Evolutionary conservation across 35 echinoderm and acorn worm species (phyloP).

Genomic region (Anneissia japonica): DNA sequence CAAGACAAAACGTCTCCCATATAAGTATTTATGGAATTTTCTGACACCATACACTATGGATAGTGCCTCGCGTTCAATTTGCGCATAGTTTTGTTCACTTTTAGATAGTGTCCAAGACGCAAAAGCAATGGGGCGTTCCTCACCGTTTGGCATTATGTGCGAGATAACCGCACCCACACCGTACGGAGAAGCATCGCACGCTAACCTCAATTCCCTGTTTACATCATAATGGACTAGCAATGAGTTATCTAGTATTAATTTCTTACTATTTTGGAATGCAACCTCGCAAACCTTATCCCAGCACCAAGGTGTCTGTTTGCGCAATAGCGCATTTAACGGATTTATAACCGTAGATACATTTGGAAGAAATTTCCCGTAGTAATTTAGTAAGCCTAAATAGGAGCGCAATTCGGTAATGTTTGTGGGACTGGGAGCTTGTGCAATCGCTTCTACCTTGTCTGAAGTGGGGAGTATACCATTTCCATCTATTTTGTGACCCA

Average conservation of each 20-base stretch:
- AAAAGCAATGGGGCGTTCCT: slow-evolving; percentile 28
- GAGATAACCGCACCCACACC: slow-evolving; percentile 47
- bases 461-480: slow-evolving; percentile 27
- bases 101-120: slow-evolving; percentile 26
- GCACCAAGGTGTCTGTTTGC: slow-evolving; percentile 19
- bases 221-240: slow-evolving; percentile 39
- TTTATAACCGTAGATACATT: slow-evolving; percentile 16
- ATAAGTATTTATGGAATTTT: slow-evolving; percentile 39
- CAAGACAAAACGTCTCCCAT: slow-evolving; percentile 14
- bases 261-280: slow-evolving; percentile 38
- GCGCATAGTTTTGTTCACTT: slow-evolving; percentile 8
- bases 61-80: slow-evolving; percentile 42
- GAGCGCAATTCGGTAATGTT: slow-evolving; percentile 47
- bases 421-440: background rate
- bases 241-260: slow-evolving; percentile 22
- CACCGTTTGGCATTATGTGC: slow-evolving; percentile 20
- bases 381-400: slow-evolving; percentile 29
- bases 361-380: background rate
- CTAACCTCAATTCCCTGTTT: slow-evolving; percentile 19
- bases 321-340: slow-evolving; percentile 9
- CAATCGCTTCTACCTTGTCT: slow-evolving; percentile 42
- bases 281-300: slow-evolving; percentile 25
- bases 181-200: slow-evolving; percentile 27
- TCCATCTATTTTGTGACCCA: slow-evolving; percentile 32
- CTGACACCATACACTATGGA: slow-evolving; percentile 46